Base-by-base conservation (phyloP, 2,113 vertebrate genomes). In the Athene cunicularia region DNA sequence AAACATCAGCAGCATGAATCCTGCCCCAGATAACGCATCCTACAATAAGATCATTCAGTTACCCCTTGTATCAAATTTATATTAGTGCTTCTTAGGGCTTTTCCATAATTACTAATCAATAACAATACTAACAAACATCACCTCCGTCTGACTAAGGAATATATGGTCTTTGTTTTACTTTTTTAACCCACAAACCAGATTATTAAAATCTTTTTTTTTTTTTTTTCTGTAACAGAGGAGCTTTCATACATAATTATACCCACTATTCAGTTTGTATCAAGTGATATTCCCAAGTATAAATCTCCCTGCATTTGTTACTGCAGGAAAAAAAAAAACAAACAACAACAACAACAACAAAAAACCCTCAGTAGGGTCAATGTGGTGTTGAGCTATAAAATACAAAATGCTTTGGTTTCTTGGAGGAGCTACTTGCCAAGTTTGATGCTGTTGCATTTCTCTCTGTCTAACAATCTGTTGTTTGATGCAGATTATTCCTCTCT, bases 181-280 rank as follows among this genome's bases (percentile, higher is more conserved):
- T 90, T 79, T 81, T 39, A 89, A 92, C 23, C 52, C 70, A 41
- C 73, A 91, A 93, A 71, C 33, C 28, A 96, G 70, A 75, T 79
- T 80, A 45, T 90, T 91, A 67, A 92, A 86, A 32, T 32, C n/a
- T 1, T 21, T 64, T 15, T 19, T 6, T 16, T 8, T 41, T 56
- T 72, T 68, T 87, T 58, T 49, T 1, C 63, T 64, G 21, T 41
- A 91, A 71, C 64, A 81, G 59, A 60, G 82, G 80, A 94, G 66
- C 62, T 91, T 94, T 89, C 87, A 87, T 64, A 56, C 56, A 22
- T 94, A 91, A 94, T 96, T 96, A 75, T 64, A 87, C 52, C 37
- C 60, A 37, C 73, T 73, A 85, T 82, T 93, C 70, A 75, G 30
- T 94, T 90, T 85, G 27, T 82, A 66, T 91, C 66, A 80, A 92